These are phyloP conservation scores for Eumaeus atala DNA, from an alignment of 1,140 invertebrate genomes.

Conservation along the genomic window DNA sequence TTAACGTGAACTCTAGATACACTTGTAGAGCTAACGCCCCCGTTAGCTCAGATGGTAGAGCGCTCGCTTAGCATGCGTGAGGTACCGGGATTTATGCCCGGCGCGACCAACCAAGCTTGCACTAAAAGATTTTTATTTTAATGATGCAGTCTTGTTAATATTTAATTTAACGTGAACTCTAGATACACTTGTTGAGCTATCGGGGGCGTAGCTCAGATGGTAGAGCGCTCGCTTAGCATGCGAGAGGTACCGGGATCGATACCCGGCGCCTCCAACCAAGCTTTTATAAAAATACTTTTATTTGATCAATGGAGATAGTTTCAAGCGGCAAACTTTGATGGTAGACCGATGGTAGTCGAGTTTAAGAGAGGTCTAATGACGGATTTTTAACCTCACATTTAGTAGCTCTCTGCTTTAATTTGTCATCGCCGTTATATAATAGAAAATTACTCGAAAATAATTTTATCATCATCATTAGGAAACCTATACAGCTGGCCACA, in stretches of 20 bases:
- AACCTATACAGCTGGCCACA: no score
- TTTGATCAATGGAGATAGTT: no score
- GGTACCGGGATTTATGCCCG: slow-evolving; percentile 80
- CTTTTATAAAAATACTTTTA: slow-evolving; percentile 9
- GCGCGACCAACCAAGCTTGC: slow-evolving; percentile 76
- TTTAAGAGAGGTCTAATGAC: no score
- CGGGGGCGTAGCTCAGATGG: slow-evolving; percentile 57
- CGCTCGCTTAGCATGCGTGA: slow-evolving; percentile 10
- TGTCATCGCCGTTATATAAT: no score
- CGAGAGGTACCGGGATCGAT: slow-evolving; percentile 90
- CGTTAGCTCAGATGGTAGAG: slow-evolving; percentile 62
- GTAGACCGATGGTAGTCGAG: no score
- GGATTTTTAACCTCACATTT: no score
- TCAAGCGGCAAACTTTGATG: no score
- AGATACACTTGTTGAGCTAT: not conserved
- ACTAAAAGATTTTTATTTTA: slow-evolving; percentile 31
- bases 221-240: slow-evolving; percentile 92
- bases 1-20: not conserved
- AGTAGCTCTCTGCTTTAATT: no score
- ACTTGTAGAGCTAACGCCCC: slow-evolving; percentile 19
- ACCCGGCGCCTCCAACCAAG: slow-evolving; percentile 47
- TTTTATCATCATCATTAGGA: no score
- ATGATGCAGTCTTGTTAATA: not conserved
- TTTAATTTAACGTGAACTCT: slow-evolving; percentile 4
- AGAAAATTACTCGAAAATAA: no score